Evolutionary conservation across 2,797 vertebrate genomes (phyloP), one percentile per base, ranked within the genome.

Genomic region (Halcyon chelicuti): DNA sequence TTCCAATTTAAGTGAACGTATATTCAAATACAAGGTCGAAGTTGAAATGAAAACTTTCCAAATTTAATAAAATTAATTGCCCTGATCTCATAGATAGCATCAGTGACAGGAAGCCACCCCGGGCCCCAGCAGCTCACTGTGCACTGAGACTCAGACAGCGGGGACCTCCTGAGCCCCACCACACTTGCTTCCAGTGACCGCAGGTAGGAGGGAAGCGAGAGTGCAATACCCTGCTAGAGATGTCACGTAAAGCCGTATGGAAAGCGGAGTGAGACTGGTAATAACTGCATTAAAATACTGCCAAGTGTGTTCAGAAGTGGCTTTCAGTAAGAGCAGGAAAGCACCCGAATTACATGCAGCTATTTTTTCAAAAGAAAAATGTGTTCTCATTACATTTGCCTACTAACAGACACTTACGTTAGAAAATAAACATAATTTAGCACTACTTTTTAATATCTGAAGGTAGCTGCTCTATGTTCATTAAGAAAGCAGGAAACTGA

Each of bases 11-110:
- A 90, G 65, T 9, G 10, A 60, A 92, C 2, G 4, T 78, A 65
- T 62, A 94, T 70, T 93, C 76, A 75, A 88, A 92, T 44, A 72
- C 86, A 91, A 95, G 73, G 88, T 86, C 70, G 66, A 68, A 88
- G 76, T 42, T 84, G 67, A 87, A 80, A 90, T 25, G 31, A 75
- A 68, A 91, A 51, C 62, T 72, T 93, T 51, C 55, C 65, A 91
- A 68, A 90, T 75, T n/a, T 49, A 60, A 86, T 72, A 40, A 75
- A 80, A 75, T 72, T 31, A 46, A 47, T 85, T 85, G 29, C 37
- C 80, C 39, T 75, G 83, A 65, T 90, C 88, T 75, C 57, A 55
- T 3, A 88, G 92, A 93, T 67, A 91, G 4, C 66, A 74, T 62
- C 35, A 67, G 35, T 28, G 93, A 90, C 62, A 88, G 82, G 79